These are phyloP conservation scores for Erethizon dorsatum DNA, from an alignment of 2,797 vertebrate genomes.

Conservation along the genomic window DNA sequence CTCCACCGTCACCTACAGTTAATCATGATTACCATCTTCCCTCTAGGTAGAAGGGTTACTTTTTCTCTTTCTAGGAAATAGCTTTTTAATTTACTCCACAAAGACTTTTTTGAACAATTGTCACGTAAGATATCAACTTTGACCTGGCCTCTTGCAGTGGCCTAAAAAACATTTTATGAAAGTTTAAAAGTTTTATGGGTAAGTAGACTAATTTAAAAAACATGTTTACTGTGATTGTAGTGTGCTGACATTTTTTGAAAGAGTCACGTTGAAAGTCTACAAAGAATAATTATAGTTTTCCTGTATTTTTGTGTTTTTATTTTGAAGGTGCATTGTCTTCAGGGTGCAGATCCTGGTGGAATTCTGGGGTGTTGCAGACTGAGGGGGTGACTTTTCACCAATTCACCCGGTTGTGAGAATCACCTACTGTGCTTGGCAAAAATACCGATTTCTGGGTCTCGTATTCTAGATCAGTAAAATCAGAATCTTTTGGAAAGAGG, in stretches of 20 bases:
- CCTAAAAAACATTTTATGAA: constrained; percentile 55
- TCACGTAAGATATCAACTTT: constrained; percentile 53
- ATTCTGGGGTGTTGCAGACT: background rate
- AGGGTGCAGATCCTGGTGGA: background rate
- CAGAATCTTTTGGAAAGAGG: background rate
- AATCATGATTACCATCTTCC: constrained; percentile 3
- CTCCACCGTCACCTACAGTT: background rate
- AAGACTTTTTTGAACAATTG: constrained; percentile 39
- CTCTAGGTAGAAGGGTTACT: background rate
- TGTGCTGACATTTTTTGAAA: background rate
- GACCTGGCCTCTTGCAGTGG: constrained; percentile 25
- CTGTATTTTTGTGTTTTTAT: constrained; percentile 27
- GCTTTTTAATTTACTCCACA: constrained; percentile 61
- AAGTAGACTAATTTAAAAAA: constrained; percentile 61
- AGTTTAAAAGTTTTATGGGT: constrained; percentile 58
- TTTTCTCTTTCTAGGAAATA: constrained; percentile 18
- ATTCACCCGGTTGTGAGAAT: background rate
- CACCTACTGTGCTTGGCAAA: background rate
- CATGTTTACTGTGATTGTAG: constrained; percentile 49
- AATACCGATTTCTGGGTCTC: background rate
- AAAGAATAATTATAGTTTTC: constrained; percentile 12
- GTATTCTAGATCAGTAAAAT: constrained; percentile 6
- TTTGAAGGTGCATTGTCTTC: background rate
- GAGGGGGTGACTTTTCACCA: background rate
- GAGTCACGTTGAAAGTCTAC: background rate